phyloP scores from a whole-genome alignment of 2,888 invertebrate species.

The Limenitis camilla region DNA sequence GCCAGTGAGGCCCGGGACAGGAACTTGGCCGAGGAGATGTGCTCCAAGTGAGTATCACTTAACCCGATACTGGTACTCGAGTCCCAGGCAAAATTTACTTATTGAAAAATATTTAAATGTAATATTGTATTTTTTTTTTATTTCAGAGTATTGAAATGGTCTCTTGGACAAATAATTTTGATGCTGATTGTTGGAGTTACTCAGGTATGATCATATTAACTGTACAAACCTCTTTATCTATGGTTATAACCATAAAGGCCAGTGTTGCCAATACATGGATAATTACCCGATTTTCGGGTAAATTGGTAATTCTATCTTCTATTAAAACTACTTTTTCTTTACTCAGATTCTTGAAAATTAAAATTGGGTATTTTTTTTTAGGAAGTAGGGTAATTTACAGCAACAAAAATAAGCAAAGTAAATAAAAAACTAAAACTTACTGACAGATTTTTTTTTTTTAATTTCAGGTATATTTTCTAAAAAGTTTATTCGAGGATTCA shows the following conservation, averaged over 20 bases:
- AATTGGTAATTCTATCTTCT: too few species aligned
- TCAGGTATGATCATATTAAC: conserved; percentile 37
- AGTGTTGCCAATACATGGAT: too few species aligned
- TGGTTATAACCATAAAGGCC: not conserved
- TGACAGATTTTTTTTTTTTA: not conserved
- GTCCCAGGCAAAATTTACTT: not conserved
- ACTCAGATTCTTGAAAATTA: too few species aligned
- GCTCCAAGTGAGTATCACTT: conserved; percentile 52
- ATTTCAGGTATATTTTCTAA: conserved; percentile 82
- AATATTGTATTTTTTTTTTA: too few species aligned
- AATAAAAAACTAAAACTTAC: too few species aligned
- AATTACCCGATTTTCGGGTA: too few species aligned
- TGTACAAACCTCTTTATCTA: not conserved
- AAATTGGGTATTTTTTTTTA: too few species aligned
- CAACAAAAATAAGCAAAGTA: too few species aligned
- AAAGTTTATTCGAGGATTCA: conserved; percentile 82
- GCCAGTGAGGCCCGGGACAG: conserved; percentile 85
- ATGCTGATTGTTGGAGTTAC: conserved; percentile 52
- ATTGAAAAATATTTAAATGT: too few species aligned
- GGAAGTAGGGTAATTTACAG: too few species aligned
- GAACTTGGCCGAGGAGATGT: conserved; percentile 86
- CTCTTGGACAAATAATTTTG: conserved; percentile 46
- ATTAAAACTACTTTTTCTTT: too few species aligned
- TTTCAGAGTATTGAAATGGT: conserved; percentile 56
- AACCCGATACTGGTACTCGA: not conserved